These are phyloP conservation scores for Apeltes quadracus DNA, from an alignment of 2,113 vertebrate genomes.

Conservation along the genomic window DNA sequence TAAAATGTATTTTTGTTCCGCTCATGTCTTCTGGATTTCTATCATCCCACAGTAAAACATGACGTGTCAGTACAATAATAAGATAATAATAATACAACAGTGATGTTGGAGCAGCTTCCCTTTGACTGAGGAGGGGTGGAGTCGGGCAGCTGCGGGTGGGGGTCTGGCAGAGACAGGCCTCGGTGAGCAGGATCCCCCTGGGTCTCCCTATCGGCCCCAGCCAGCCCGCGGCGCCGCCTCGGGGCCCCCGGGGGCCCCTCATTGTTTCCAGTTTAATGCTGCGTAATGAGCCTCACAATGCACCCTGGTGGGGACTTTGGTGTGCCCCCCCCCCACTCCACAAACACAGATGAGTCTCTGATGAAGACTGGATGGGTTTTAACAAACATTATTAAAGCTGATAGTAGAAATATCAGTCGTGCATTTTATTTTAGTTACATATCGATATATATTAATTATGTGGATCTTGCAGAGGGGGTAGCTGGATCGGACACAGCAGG, in stretches of 20 bases:
- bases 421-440: no score
- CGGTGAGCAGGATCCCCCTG: slow-evolving; percentile 63
- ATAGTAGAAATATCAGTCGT: background rate
- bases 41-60: no score
- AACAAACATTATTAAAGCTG: background rate
- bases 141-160: slow-evolving; percentile 59
- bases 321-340: slow-evolving; percentile 45
- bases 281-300: slow-evolving; percentile 83
- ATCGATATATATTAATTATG: no score
- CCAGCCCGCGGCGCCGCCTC: slow-evolving; percentile 79
- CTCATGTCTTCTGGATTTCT: no score
- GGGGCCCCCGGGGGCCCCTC: slow-evolving; percentile 79
- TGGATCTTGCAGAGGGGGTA: no score
- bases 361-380: background rate
- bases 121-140: slow-evolving; percentile 31
- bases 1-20: background rate
- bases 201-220: slow-evolving; percentile 88
- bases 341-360: slow-evolving; percentile 17
- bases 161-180: slow-evolving; percentile 48
- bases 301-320: slow-evolving; percentile 50
- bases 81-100: no score
- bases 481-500: background rate
- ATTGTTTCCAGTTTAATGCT: slow-evolving; percentile 89
- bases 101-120: no score
- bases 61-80: no score